A percentile compares a stretch with the other conserved stretches of the same genome.
These are phyloP conservation scores for Aphaenogaster floridana DNA, from an alignment of 1,140 invertebrate species.

Conservation along the genomic window DNA sequence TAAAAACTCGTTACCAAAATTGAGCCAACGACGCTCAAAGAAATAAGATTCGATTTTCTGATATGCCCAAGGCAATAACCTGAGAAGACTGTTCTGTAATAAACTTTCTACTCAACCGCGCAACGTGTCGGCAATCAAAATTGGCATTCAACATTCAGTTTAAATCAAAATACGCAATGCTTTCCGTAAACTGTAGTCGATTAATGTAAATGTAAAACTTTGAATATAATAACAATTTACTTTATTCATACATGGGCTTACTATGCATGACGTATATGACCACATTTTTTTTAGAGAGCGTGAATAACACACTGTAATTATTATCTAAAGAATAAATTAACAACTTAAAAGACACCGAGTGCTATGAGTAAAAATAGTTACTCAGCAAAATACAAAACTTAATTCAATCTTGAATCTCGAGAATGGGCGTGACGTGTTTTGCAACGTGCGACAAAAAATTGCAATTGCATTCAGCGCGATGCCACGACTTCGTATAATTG, in stretches of 20 bases:
- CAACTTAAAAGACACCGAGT: background rate
- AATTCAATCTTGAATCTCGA: background rate
- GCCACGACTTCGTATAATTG: constrained; percentile 11
- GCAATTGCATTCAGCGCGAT: background rate
- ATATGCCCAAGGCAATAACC: constrained; percentile 48
- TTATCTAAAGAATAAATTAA: background rate
- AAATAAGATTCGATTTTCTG: constrained; percentile 57
- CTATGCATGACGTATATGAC: background rate
- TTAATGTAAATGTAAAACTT: background rate
- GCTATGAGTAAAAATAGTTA: background rate
- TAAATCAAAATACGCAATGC: constrained; percentile 23
- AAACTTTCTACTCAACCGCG: constrained; percentile 67
- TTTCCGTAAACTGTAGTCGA: background rate
- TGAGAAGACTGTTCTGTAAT: constrained; percentile 47
- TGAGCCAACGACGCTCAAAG: constrained; percentile 5
- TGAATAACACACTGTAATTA: background rate
- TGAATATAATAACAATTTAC: constrained; percentile 4
- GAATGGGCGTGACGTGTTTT: background rate
- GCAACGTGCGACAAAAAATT: background rate
- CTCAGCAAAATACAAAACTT: background rate
- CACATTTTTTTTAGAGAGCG: background rate
- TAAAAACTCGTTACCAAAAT: constrained; percentile 46
- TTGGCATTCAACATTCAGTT: background rate
- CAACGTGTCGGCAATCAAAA: constrained; percentile 21
- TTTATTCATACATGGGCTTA: background rate